A percentile compares a stretch with the other conserved stretches of the same genome.
phyloP scores from a whole-genome alignment of 2,888 invertebrate genomes.

The Chloroclystis v-ata region DNA sequence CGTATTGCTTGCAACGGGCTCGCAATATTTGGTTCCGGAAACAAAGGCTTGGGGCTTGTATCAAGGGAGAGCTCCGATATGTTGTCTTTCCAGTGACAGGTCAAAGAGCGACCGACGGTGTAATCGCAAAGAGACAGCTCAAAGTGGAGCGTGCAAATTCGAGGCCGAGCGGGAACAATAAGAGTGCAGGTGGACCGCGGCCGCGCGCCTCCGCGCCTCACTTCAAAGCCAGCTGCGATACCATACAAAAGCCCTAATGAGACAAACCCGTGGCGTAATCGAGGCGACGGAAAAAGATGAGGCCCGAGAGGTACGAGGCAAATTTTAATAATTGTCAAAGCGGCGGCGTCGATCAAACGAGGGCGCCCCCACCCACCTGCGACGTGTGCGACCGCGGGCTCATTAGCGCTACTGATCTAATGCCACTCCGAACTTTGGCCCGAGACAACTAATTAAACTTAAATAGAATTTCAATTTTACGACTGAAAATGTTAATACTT shows the following conservation, averaged over 20 bases:
- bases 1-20: background rate
- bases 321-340: conserved; percentile 80
- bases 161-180: conserved; percentile 68
- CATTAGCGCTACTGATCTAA: conserved; percentile 76
- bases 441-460: conserved; percentile 73
- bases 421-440: conserved; percentile 69
- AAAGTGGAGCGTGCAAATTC: conserved; percentile 75
- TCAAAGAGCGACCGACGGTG: conserved; percentile 48
- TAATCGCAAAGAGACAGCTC: conserved; percentile 69
- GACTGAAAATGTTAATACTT: conserved; percentile 73
- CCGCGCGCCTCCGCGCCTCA: conserved; percentile 52
- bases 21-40: background rate
- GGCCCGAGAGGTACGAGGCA: conserved; percentile 76
- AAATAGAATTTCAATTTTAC: conserved; percentile 75
- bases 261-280: conserved; percentile 78
- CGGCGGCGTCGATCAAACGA: conserved; percentile 78
- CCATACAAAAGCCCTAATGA: conserved; percentile 78
- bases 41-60: conserved; percentile 1
- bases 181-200: conserved; percentile 74
- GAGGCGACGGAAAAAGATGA: conserved; percentile 78
- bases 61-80: conserved; percentile 25
- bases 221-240: conserved; percentile 73
- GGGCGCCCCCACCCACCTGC: conserved; percentile 52
- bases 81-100: conserved; percentile 46
- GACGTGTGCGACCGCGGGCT: conserved; percentile 73